These are phyloP conservation scores for Alcis repandata DNA, from an alignment of 2,888 invertebrate species.

Conservation along the genomic window DNA sequence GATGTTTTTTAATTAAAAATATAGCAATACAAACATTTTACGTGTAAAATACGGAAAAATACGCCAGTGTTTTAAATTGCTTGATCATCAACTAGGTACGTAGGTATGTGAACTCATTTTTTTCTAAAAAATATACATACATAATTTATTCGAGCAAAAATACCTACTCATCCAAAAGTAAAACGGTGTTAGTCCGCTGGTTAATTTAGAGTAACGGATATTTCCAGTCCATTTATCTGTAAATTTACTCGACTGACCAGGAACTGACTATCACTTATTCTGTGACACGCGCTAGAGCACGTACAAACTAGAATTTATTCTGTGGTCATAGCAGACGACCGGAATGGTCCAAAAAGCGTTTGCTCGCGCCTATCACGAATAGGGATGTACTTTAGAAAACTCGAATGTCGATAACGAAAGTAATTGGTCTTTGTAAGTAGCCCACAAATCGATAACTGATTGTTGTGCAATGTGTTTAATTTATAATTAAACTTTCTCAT, in stretches of 20 bases:
- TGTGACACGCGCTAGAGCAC: constrained; percentile 34
- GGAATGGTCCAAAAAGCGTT: constrained; percentile 53
- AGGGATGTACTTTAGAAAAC: constrained; percentile 25
- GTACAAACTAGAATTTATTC: constrained; percentile 1
- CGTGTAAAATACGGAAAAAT: no score
- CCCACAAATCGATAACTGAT: no score
- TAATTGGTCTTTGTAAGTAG: no score
- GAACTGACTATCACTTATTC: no score
- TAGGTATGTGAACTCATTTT: no score
- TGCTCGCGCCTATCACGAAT: constrained; percentile 3
- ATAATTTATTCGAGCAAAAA: background rate
- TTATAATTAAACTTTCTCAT: no score
- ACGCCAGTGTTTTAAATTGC: no score
- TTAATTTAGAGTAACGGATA: constrained; percentile 54
- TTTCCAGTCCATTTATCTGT: constrained; percentile 50
- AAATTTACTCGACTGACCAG: constrained; percentile 31
- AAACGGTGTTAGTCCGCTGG: constrained; percentile 13
- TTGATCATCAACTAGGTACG: no score
- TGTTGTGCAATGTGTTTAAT: background rate
- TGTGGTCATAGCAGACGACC: constrained; percentile 56
- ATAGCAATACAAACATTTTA: no score
- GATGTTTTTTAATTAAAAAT: no score
- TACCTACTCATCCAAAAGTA: background rate
- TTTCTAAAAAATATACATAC: no score
- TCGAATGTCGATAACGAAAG: constrained; percentile 20